Percentiles rank a stretch among this genome's conserved stretches.
phyloP scores from a whole-genome alignment of 2,797 vertebrate genomes.

The Nyctalus aviator region DNA sequence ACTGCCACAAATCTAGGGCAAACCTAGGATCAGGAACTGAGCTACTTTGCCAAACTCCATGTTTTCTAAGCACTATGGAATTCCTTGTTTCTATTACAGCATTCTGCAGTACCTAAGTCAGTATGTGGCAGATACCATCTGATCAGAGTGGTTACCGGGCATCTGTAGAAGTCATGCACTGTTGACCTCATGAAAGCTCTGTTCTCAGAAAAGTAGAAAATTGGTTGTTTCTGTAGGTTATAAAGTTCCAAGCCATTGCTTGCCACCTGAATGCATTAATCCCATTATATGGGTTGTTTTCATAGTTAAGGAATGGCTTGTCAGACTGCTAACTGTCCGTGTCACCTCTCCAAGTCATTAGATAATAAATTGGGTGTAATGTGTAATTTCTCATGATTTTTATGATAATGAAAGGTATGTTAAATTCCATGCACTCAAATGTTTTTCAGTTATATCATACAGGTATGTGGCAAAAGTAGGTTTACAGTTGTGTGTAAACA shows the following conservation, averaged over 20 bases:
- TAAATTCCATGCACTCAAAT: slow-evolving; percentile 66
- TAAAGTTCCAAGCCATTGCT: slow-evolving; percentile 81
- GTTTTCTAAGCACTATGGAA: not conserved
- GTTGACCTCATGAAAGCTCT: slow-evolving; percentile 73
- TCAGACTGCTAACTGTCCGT: slow-evolving; percentile 75
- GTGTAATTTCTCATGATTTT: slow-evolving; percentile 81
- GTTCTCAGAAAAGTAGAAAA: slow-evolving; percentile 82
- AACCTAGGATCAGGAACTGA: not conserved
- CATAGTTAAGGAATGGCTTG: slow-evolving; percentile 78
- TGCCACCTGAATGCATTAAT: slow-evolving; percentile 82
- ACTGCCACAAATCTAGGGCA: not conserved
- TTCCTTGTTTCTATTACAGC: not conserved
- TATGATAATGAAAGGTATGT: slow-evolving; percentile 68
- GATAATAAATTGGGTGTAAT: slow-evolving; percentile 83
- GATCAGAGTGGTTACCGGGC: not conserved
- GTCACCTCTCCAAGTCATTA: slow-evolving; percentile 82
- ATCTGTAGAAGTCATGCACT: slow-evolving; percentile 77
- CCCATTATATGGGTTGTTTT: slow-evolving; percentile 77
- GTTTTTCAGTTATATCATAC: slow-evolving; percentile 37
- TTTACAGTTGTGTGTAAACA: not conserved
- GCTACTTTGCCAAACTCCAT: not conserved
- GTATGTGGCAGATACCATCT: not conserved
- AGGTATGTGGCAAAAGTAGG: not conserved
- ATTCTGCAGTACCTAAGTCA: not conserved
- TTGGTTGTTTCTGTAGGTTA: slow-evolving; percentile 82